Conservation (phyloP, 92 coral and sea anemone species). For the Palythoa heliodiscus region DNA sequence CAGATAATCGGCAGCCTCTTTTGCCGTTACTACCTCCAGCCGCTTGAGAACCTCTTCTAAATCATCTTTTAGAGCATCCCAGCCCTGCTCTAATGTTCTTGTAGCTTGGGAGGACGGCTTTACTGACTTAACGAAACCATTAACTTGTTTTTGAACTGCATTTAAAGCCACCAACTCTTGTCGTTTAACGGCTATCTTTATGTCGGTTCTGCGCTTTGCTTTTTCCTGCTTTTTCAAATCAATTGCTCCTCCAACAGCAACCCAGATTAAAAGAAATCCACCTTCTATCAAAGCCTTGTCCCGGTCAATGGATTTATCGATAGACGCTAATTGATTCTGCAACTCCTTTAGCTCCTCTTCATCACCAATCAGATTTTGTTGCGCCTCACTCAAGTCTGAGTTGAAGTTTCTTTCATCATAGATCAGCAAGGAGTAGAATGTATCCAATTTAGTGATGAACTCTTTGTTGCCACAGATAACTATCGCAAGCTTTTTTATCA, state of each 20-base stretch:
- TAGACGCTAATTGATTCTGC: constrained; percentile 6
- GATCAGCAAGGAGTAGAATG: not conserved
- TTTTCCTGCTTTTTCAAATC: constrained; percentile 49
- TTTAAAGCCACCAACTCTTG: constrained; percentile 22
- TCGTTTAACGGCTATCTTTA: constrained; percentile 8
- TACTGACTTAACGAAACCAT: constrained; percentile 8
- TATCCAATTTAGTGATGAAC: not conserved
- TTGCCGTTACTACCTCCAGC: not conserved
- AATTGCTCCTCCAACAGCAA: constrained; percentile 39
- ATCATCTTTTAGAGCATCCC: constrained; percentile 17
- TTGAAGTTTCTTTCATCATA: constrained; percentile 17
- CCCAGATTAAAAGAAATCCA: constrained; percentile 17
- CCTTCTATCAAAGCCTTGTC: constrained; percentile 32
- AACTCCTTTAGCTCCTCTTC: not conserved
- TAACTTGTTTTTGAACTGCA: constrained; percentile 8
- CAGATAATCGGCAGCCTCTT: not conserved
- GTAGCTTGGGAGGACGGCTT: not conserved
- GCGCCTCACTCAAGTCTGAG: constrained; percentile 7
- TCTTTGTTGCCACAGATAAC: not conserved
- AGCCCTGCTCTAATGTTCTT: not conserved
- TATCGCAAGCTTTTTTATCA: not conserved
- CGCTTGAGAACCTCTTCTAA: constrained; percentile 11
- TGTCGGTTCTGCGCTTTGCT: constrained; percentile 27
- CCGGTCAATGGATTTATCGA: constrained; percentile 18
- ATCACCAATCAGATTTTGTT: not conserved